These are phyloP conservation scores for Oncorhynchus gorbuscha DNA, from an alignment of 2,113 vertebrate species.

Conservation along the genomic window DNA sequence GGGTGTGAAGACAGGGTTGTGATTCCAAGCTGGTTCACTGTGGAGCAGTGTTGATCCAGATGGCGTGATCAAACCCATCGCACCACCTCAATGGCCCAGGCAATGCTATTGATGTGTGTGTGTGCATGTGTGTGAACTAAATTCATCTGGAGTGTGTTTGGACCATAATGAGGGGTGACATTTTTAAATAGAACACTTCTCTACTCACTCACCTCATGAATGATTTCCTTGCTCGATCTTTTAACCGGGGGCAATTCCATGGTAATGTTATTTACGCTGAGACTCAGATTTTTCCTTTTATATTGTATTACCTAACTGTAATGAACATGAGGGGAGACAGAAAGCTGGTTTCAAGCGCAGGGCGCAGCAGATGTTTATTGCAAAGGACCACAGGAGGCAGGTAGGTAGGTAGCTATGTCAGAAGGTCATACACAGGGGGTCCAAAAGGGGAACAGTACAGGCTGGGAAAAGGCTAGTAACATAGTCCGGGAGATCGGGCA, in stretches of 20 bases:
- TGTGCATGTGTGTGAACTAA: background rate
- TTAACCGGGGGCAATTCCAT: constrained; percentile 12
- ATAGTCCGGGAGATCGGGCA: too few relatives aligned
- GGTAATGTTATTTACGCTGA: too few relatives aligned
- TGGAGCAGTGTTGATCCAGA: constrained; percentile 29
- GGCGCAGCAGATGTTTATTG: too few relatives aligned
- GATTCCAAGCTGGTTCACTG: constrained; percentile 18
- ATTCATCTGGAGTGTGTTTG: background rate
- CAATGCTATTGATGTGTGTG: background rate
- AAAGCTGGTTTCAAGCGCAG: too few relatives aligned
- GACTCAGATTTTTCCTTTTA: too few relatives aligned
- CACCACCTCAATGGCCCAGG: constrained; percentile 2
- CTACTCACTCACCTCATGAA: constrained; percentile 26
- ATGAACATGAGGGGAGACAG: too few relatives aligned
- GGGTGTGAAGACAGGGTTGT: background rate
- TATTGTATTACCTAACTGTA: too few relatives aligned
- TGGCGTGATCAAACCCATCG: constrained; percentile 22
- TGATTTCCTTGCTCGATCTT: constrained; percentile 42
- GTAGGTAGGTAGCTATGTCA: too few relatives aligned
- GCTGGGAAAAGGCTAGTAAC: too few relatives aligned
- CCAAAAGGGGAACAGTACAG: too few relatives aligned
- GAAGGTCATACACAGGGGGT: too few relatives aligned
- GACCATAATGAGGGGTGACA: constrained; percentile 16
- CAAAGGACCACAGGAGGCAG: too few relatives aligned
- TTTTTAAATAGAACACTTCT: constrained; percentile 42